phyloP scores from a whole-genome alignment of 2,888 invertebrate species.

The Arrhopalites spinosus region DNA sequence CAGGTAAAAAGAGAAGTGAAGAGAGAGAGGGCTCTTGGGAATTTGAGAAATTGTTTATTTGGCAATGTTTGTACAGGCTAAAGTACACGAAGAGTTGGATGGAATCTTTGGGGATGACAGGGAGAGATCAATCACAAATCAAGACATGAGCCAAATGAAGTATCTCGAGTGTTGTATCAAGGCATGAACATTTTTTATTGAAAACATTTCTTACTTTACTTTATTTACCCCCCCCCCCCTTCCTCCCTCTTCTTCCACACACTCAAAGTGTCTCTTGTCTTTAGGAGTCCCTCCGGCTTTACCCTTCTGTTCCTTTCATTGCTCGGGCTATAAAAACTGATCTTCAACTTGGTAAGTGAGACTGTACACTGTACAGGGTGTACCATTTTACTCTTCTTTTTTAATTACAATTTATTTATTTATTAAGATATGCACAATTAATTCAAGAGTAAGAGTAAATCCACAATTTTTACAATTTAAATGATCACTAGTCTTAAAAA shows the following conservation, averaged over 20 bases:
- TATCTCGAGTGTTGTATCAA: conserved; percentile 60
- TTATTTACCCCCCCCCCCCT: too few species aligned
- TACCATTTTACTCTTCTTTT: too few species aligned
- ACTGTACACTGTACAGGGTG: not conserved
- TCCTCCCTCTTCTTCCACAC: too few species aligned
- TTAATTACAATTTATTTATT: too few species aligned
- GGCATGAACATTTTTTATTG: too few species aligned
- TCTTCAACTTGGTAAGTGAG: conserved; percentile 55
- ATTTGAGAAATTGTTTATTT: not conserved
- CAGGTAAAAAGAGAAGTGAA: not conserved
- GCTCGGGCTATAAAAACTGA: conserved; percentile 58
- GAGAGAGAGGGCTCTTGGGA: not conserved
- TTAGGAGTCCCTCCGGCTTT: conserved; percentile 59
- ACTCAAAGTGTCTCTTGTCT: too few species aligned
- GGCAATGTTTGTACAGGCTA: not conserved
- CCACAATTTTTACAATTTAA: too few species aligned
- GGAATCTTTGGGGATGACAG: conserved; percentile 60
- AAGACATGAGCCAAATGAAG: conserved; percentile 60
- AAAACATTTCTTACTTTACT: too few species aligned
- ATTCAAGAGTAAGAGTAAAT: too few species aligned
- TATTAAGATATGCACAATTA: too few species aligned
- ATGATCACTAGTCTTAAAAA: too few species aligned
- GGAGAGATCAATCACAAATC: conserved; percentile 60
- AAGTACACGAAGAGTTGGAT: conserved; percentile 56
- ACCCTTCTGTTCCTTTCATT: conserved; percentile 60